Evolutionary conservation across 1,140 invertebrate genomes (phyloP).

Genomic region (Hydropsyche tenuis): DNA sequence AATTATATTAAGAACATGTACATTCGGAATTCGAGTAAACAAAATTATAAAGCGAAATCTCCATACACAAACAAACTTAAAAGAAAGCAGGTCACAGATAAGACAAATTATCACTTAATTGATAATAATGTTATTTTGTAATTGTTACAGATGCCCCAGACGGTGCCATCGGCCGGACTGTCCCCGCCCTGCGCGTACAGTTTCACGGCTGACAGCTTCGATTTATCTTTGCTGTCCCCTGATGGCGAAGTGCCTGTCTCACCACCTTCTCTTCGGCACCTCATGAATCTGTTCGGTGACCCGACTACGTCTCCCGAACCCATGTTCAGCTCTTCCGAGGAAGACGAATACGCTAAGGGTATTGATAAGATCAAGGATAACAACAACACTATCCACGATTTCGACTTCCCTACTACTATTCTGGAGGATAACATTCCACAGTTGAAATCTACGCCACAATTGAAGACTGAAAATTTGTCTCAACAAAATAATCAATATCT

Average conservation of each 20-base stretch:
- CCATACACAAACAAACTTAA: not conserved
- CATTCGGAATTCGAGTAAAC: too few relatives aligned
- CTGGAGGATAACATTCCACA: constrained; percentile 51
- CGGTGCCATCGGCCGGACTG: constrained; percentile 74
- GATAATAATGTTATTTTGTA: constrained; percentile 15
- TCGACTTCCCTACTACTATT: constrained; percentile 58
- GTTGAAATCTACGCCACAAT: constrained; percentile 57
- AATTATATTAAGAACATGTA: too few relatives aligned
- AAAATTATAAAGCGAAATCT: too few relatives aligned
- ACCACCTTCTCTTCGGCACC: constrained; percentile 65
- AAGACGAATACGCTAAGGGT: constrained; percentile 42
- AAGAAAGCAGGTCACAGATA: constrained; percentile 7
- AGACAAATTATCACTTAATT: not conserved
- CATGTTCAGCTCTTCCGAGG: constrained; percentile 54
- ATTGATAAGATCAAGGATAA: constrained; percentile 32
- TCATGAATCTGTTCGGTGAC: constrained; percentile 61
- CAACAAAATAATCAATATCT: constrained; percentile 52
- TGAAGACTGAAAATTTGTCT: constrained; percentile 53
- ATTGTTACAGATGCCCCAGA: constrained; percentile 80
- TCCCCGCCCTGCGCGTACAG: constrained; percentile 72
- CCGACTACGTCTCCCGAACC: constrained; percentile 62
- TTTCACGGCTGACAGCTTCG: constrained; percentile 73
- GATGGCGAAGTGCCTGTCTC: constrained; percentile 65
- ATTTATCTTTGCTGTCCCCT: constrained; percentile 75
- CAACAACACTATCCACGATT: constrained; percentile 43